phyloP scores from a whole-genome alignment of 2,797 vertebrate species.

The Urosaurus nigricauda region DNA sequence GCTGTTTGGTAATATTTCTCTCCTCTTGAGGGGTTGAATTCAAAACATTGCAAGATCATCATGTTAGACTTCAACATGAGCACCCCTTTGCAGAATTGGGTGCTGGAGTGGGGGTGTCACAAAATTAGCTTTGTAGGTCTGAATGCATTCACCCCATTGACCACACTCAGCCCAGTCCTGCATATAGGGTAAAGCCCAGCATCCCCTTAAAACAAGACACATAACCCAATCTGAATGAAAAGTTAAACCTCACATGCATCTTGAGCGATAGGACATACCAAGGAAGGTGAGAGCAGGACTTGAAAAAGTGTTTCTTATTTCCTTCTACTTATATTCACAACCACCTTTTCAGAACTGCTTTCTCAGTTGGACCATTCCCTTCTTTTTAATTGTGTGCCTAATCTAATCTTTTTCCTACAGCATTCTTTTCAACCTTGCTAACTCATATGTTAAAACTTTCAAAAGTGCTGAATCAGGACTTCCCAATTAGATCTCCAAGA shows the following conservation, averaged over 20 bases:
- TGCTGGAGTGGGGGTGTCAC: no score
- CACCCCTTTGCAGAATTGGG: no score
- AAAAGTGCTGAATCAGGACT: slow-evolving; percentile 4
- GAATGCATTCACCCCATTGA: no score
- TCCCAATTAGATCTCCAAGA: no score
- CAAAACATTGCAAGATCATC: background rate
- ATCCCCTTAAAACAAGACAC: background rate
- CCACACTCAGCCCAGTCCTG: no score
- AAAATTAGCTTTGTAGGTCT: no score
- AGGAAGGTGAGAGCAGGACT: background rate
- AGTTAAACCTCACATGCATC: background rate
- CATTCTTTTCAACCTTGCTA: background rate
- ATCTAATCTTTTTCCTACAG: background rate
- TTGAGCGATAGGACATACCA: background rate
- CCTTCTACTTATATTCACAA: no score
- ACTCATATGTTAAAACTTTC: background rate
- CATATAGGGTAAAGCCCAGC: background rate
- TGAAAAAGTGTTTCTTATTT: background rate
- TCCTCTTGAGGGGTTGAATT: background rate
- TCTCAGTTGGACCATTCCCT: background rate
- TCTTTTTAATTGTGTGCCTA: background rate
- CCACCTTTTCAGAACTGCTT: no score
- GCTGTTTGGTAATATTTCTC: slow-evolving; percentile 10
- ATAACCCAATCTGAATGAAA: background rate
- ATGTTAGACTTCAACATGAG: no score